phyloP scores from a whole-genome alignment of 2,797 vertebrate genomes.

The Huso huso region DNA sequence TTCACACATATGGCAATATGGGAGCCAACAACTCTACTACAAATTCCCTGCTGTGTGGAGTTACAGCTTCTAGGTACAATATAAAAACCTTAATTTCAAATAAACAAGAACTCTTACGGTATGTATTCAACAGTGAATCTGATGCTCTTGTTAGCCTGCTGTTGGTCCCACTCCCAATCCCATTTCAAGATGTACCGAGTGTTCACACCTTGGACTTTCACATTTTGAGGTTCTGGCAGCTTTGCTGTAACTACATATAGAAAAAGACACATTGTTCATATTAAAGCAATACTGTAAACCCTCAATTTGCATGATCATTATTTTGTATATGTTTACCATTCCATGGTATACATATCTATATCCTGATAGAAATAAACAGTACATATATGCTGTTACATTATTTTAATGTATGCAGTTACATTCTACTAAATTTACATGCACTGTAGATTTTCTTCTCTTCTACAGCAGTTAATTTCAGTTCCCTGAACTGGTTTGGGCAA shows the following conservation, averaged over 20 bases:
- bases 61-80: not conserved
- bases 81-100: too few species aligned
- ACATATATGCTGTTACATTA: too few species aligned
- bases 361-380: too few species aligned
- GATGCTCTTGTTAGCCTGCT: not conserved
- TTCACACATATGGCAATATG: not conserved
- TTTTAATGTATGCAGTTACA: too few species aligned
- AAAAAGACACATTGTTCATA: not conserved
- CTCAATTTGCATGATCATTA: not conserved
- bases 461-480: too few species aligned
- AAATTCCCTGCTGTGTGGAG: not conserved
- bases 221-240: conserved; percentile 27
- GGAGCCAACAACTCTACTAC: not conserved
- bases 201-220: conserved; percentile 44
- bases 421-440: too few species aligned
- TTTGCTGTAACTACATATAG: conserved; percentile 12
- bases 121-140: conserved; percentile 47
- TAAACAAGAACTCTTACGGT: conserved; percentile 32
- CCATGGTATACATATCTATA: too few species aligned
- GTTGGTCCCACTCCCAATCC: conserved; percentile 30
- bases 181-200: conserved; percentile 47
- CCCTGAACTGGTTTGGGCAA: too few species aligned
- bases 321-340: not conserved
- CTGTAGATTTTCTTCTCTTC: too few species aligned
- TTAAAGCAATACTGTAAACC: not conserved